These are phyloP conservation scores for Philypnodon macrostomus DNA, from an alignment of 2,797 vertebrate species.

Conservation along the genomic window DNA sequence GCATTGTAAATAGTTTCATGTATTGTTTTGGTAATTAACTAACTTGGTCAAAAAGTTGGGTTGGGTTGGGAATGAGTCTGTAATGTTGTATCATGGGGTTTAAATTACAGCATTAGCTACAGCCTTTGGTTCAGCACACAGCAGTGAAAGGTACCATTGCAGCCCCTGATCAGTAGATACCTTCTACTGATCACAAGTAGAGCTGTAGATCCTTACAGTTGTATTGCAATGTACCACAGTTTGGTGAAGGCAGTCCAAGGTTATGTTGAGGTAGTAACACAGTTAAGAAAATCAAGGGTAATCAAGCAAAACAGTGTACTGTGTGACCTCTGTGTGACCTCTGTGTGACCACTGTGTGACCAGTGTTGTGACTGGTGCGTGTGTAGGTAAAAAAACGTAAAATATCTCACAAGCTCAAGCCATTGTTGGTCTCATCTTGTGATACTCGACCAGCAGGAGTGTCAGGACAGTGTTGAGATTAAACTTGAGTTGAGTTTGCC, in stretches of 20 bases:
- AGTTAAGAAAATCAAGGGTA: too few relatives aligned
- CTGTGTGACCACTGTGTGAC: slow-evolving; percentile 21
- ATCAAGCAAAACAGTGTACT: not conserved
- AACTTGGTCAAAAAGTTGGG: not conserved
- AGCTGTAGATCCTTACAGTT: too few relatives aligned
- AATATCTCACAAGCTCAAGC: slow-evolving; percentile 5
- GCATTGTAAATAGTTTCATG: not conserved
- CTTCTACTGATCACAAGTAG: too few relatives aligned
- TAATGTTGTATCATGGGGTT: slow-evolving; percentile 49
- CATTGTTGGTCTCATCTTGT: slow-evolving; percentile 2
- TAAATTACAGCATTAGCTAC: slow-evolving; percentile 37
- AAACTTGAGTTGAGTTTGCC: too few relatives aligned
- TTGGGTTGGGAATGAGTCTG: not conserved
- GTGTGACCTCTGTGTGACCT: slow-evolving; percentile 1
- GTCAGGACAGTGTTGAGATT: too few relatives aligned
- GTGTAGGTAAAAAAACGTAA: slow-evolving; percentile 13
- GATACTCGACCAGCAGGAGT: slow-evolving; percentile 1
- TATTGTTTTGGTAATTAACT: not conserved
- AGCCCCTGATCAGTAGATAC: not conserved
- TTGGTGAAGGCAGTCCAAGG: too few relatives aligned
- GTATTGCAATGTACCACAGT: too few relatives aligned
- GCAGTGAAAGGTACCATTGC: not conserved
- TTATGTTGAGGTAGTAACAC: too few relatives aligned
- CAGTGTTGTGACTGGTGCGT: slow-evolving; percentile 8
- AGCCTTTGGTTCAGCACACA: slow-evolving; percentile 14